These are phyloP conservation scores for Thalassarche chlororhynchos DNA, from an alignment of 2,113 vertebrate genomes.

Conservation along the genomic window DNA sequence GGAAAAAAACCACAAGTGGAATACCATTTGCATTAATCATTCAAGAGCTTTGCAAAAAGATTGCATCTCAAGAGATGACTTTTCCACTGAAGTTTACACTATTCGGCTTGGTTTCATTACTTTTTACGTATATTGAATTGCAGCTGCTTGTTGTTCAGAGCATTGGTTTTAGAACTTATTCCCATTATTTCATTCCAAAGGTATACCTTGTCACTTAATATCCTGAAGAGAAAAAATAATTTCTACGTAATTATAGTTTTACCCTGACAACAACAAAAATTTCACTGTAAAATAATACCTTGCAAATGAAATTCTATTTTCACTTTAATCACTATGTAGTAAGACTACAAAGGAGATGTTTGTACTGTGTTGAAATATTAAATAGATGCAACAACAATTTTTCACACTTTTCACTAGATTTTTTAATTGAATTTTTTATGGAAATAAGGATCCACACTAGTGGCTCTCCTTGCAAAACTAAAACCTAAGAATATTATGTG, in stretches of 20 bases:
- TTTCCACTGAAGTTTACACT: slow-evolving; percentile 36
- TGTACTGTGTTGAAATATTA: neutral
- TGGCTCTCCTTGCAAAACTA: neutral
- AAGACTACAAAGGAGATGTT: neutral
- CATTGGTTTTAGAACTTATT: neutral
- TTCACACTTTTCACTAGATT: neutral
- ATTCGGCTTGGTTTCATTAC: neutral
- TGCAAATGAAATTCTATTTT: slow-evolving; percentile 21
- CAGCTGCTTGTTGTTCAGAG: neutral
- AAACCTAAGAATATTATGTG: neutral
- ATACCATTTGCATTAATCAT: slow-evolving; percentile 59
- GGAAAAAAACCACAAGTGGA: slow-evolving; percentile 39
- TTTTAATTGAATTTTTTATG: neutral
- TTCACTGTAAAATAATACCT: neutral
- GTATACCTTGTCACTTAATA: neutral
- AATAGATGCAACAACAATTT: neutral
- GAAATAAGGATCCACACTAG: neutral
- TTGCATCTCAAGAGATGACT: slow-evolving; percentile 16
- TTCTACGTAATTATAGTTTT: slow-evolving; percentile 15
- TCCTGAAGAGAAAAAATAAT: slow-evolving; percentile 8
- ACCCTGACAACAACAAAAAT: neutral
- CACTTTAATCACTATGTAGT: neutral
- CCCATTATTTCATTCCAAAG: neutral
- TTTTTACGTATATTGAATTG: neutral
- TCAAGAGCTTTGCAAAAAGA: slow-evolving; percentile 36